These are phyloP conservation scores for Dipus sagitta DNA, from an alignment of 2,797 vertebrate genomes.

Conservation along the genomic window DNA sequence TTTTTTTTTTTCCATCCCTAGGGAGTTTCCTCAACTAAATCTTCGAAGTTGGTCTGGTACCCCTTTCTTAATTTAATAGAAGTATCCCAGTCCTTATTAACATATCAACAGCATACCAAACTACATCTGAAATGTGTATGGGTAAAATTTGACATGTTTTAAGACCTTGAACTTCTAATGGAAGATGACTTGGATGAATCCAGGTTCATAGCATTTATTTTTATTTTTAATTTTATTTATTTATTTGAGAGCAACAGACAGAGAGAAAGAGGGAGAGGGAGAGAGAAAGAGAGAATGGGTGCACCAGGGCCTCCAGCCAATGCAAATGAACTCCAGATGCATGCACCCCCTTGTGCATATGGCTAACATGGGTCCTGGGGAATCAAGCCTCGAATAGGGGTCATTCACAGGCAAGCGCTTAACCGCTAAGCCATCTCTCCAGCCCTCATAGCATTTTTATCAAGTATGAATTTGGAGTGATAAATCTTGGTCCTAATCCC, in stretches of 20 bases:
- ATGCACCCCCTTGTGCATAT: no score
- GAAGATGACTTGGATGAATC: neutral
- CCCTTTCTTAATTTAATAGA: conserved; percentile 25
- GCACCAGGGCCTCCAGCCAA: no score
- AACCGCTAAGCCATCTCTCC: no score
- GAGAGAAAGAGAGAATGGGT: no score
- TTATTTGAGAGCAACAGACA: no score
- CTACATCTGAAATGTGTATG: neutral
- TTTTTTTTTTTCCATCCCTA: neutral
- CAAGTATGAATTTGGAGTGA: neutral
- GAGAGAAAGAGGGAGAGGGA: no score
- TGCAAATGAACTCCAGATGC: no score
- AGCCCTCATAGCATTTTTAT: no score
- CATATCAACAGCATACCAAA: neutral
- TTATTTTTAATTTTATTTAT: no score
- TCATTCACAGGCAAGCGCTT: no score
- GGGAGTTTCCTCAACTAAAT: neutral
- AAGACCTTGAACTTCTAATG: conserved; percentile 16
- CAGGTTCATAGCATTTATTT: neutral
- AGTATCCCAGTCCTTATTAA: neutral
- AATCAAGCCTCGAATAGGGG: no score
- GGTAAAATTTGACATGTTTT: conserved; percentile 41
- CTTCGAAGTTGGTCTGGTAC: neutral
- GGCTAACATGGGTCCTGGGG: no score
- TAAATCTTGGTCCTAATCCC: neutral